Conservation (phyloP, 2,888 invertebrate species). For the Alitta virens region DNA sequence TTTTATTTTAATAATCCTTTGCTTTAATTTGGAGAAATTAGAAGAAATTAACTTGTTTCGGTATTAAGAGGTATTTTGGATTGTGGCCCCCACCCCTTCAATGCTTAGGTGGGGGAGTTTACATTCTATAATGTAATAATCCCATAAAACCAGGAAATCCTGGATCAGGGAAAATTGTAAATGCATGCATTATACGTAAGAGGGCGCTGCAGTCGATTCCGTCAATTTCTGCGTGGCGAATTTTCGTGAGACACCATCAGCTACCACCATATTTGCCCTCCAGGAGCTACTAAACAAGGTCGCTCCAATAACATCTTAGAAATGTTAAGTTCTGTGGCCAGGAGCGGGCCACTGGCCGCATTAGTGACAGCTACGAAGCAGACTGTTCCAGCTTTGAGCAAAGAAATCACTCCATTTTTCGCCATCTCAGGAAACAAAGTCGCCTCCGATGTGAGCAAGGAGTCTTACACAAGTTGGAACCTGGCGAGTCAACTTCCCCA, state of each 20-base stretch:
- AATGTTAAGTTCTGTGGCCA: conserved; percentile 17
- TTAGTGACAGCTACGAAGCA: conserved; percentile 32
- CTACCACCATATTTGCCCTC: background rate
- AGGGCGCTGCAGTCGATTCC: too few relatives aligned
- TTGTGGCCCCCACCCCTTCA: too few relatives aligned
- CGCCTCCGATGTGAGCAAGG: conserved; percentile 2
- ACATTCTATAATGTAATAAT: too few relatives aligned
- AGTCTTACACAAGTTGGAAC: background rate
- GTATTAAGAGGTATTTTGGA: too few relatives aligned
- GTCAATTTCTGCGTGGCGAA: background rate
- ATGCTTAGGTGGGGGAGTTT: too few relatives aligned
- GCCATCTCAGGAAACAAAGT: conserved; percentile 24
- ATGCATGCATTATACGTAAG: too few relatives aligned
- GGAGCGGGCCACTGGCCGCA: conserved; percentile 9
- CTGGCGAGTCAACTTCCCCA: background rate
- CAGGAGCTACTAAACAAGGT: background rate
- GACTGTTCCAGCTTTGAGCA: conserved; percentile 30
- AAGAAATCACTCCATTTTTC: conserved; percentile 28
- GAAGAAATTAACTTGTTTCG: too few relatives aligned
- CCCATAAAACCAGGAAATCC: too few relatives aligned
- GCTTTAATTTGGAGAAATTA: too few relatives aligned
- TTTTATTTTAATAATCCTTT: too few relatives aligned
- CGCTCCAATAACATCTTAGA: background rate
- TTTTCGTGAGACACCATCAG: background rate
- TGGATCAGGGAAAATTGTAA: too few relatives aligned